phyloP scores from a whole-genome alignment of 2,797 vertebrate species.

The Falco berigora region DNA sequence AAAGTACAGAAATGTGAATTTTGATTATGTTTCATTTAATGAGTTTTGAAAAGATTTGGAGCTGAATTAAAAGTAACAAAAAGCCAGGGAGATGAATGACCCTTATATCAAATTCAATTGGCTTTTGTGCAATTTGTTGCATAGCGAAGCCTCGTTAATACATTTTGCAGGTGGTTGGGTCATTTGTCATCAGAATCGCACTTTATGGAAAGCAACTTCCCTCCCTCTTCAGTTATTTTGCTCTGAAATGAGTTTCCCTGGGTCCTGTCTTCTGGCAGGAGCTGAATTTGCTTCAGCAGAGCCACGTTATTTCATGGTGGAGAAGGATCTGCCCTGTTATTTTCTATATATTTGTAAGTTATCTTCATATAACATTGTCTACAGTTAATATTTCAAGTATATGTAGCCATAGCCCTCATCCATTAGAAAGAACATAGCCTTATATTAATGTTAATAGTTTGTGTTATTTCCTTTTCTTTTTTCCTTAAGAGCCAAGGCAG shows the following conservation, averaged over 20 bases:
- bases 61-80: constrained; percentile 66
- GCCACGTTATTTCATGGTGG: background rate
- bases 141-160: constrained; percentile 68
- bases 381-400: background rate
- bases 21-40: constrained; percentile 69
- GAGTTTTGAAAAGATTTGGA: constrained; percentile 70
- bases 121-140: constrained; percentile 68
- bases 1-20: constrained; percentile 54
- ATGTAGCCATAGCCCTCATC: background rate
- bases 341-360: background rate
- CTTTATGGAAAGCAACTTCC: constrained; percentile 45
- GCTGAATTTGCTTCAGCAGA: background rate
- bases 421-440: background rate
- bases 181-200: constrained; percentile 63
- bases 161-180: constrained; percentile 57
- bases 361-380: background rate
- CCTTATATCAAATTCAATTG: constrained; percentile 70
- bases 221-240: constrained; percentile 40
- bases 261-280: background rate
- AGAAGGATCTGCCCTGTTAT: background rate
- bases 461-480: constrained; percentile 19
- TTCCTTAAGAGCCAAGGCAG: background rate
- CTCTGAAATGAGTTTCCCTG: constrained; percentile 51
- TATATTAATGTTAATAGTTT: background rate
- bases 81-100: constrained; percentile 63